Evolutionary conservation across 2,888 invertebrate genomes (phyloP), one percentile per base, ranked within the genome.

Genomic region (Melinaea marsaeus): DNA sequence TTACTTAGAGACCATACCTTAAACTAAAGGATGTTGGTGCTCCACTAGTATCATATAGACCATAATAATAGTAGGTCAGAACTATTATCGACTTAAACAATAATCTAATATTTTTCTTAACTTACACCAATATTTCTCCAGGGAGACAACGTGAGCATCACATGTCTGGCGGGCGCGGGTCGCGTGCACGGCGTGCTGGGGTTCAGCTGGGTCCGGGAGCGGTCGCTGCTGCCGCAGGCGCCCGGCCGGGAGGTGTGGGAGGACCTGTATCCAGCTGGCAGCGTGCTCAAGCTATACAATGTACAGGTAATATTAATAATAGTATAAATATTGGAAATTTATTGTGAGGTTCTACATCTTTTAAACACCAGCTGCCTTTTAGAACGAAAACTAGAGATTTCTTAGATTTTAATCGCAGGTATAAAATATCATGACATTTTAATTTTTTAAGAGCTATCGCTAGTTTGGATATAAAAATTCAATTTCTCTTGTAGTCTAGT

Each of bases 201-300:
- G 4, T 96, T 96, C 79, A 95, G 95, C 75, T 97, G 96, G 96
- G 95, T 95, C 0, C 94, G 95, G 71, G 96, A 96, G 76, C 93
- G 94, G 63, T 93, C 93, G 9, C 86, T 97, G 13, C 92, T 97
- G 33, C 94, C 94, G 57, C 92, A 95, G 65, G 93, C 93, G 60
- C 95, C 95, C 0, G 94, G 94, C 5, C 92, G 92, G n/a, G 95
- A 95, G 74, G 95, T 95, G 72, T 96, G 96, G 94, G 96, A 97
- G 78, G 96, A 96, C 76, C 90, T 97, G 35, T 95, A 94, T 80
- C 96, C 96, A 0, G 94, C 95, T 64, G 97, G 97, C 7, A 96
- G 95, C 75, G 95, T 97, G 61, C 86, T 97, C 4, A 95, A 95
- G 78, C 93, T 97, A 37, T 94, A 93, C 72, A 95, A 94, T 72